These are phyloP conservation scores for Urosaurus nigricauda DNA, from an alignment of 2,797 vertebrate genomes.

Conservation along the genomic window DNA sequence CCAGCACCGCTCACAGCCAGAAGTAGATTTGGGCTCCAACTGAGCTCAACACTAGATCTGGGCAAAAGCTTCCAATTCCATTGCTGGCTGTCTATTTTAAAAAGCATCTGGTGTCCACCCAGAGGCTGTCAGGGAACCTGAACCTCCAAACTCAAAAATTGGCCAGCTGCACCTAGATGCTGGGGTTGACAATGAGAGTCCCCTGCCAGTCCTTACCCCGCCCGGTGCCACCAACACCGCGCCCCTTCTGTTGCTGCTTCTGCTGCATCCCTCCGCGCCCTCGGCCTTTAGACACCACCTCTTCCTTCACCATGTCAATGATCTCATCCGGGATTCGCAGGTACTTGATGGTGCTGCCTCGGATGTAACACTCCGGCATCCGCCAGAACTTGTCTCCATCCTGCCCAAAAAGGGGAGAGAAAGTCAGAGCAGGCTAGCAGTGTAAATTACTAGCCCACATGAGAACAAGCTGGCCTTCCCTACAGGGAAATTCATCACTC, in stretches of 20 bases:
- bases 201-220: slow-evolving; percentile 79
- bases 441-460: not conserved
- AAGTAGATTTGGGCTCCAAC: too few relatives aligned
- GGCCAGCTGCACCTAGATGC: not conserved
- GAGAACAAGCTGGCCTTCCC: too few relatives aligned
- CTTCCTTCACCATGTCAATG: slow-evolving; percentile 99
- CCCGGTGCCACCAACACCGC: slow-evolving; percentile 84
- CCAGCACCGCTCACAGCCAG: too few relatives aligned
- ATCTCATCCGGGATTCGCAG: slow-evolving; percentile 96
- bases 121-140: too few relatives aligned
- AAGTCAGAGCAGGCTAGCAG: not conserved
- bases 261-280: slow-evolving; percentile 93
- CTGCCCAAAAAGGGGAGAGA: slow-evolving; percentile 67
- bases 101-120: too few relatives aligned
- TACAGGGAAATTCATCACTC: too few relatives aligned
- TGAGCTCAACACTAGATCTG: too few relatives aligned
- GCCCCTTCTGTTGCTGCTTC: slow-evolving; percentile 91
- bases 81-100: too few relatives aligned
- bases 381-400: slow-evolving; percentile 99
- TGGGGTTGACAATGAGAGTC: not conserved
- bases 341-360: slow-evolving; percentile 98
- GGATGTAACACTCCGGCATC: slow-evolving; percentile 98
- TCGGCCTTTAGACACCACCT: slow-evolving; percentile 93
- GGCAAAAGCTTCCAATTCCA: too few relatives aligned
- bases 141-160: too few relatives aligned